Evolutionary conservation across 2,888 invertebrate species (phyloP).

Genomic region (Metacarcinus magister): DNA sequence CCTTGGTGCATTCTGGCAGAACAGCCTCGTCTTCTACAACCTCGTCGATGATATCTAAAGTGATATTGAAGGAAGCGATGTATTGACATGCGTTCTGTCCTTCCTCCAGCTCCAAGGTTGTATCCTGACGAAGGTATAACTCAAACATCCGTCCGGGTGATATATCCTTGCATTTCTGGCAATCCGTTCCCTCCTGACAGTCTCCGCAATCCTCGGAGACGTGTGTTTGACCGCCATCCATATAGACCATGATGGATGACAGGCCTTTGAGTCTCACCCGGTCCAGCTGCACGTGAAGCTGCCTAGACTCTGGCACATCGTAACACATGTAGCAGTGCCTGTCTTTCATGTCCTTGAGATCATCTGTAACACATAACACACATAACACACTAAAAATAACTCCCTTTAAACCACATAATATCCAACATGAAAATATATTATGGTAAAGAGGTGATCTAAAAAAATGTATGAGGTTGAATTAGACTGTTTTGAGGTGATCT

Average conservation of each 20-base stretch:
- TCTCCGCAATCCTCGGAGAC: constrained; percentile 66
- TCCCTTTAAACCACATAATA: no score
- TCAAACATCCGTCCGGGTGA: constrained; percentile 67
- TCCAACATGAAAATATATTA: no score
- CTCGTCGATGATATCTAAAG: constrained; percentile 40
- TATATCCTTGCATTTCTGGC: constrained; percentile 67
- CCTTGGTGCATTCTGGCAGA: constrained; percentile 63
- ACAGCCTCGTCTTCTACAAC: background rate
- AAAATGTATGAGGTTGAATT: no score
- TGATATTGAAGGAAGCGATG: constrained; percentile 69
- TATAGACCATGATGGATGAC: constrained; percentile 72
- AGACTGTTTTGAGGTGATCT: no score
- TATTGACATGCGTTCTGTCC: constrained; percentile 63
- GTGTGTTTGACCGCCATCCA: constrained; percentile 35
- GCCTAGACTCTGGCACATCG: constrained; percentile 20
- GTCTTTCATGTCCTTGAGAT: constrained; percentile 60
- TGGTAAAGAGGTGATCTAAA: no score
- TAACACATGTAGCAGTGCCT: constrained; percentile 71
- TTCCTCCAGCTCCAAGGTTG: background rate
- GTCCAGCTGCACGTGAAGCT: constrained; percentile 59
- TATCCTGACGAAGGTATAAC: constrained; percentile 65
- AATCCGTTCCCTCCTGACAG: background rate
- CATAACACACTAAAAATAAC: no score
- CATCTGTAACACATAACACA: constrained; percentile 62
- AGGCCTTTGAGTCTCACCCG: constrained; percentile 66